Conservation (phyloP, 2,113 vertebrate species). For the Mesocricetus auratus region DNA sequence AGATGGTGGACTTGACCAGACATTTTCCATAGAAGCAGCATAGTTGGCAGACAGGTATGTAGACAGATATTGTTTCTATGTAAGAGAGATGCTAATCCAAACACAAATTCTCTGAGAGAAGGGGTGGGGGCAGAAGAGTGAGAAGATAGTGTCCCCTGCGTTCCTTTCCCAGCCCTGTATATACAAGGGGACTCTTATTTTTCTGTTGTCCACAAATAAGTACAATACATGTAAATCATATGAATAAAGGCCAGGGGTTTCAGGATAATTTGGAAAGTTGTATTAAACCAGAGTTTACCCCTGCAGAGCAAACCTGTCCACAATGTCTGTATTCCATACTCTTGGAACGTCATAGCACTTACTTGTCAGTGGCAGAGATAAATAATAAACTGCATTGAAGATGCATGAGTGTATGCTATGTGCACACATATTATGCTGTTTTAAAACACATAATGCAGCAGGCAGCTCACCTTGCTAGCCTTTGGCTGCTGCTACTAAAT, state of each 20-base stretch:
- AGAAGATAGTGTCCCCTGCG: not conserved
- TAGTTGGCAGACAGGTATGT: not conserved
- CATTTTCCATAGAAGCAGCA: too few relatives aligned
- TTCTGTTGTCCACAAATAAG: not conserved
- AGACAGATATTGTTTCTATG: not conserved
- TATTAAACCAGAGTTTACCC: not conserved
- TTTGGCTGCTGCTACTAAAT: slow-evolving; percentile 36
- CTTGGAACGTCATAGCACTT: not conserved
- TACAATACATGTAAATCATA: not conserved
- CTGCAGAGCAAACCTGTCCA: not conserved
- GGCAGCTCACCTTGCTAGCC: slow-evolving; percentile 15
- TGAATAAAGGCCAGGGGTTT: not conserved
- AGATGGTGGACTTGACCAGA: not conserved
- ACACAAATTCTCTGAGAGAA: not conserved
- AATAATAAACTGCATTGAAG: not conserved
- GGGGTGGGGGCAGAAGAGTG: not conserved
- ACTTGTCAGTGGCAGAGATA: not conserved
- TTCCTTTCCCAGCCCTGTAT: not conserved
- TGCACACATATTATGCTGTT: not conserved
- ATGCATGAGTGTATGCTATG: not conserved
- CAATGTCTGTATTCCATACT: not conserved
- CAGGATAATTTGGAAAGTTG: not conserved
- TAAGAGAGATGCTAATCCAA: not conserved
- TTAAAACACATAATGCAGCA: not conserved
- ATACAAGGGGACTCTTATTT: not conserved